Evolutionary conservation across 2,797 vertebrate genomes (phyloP).

Genomic region (Hyperoplus lanceolatus): DNA sequence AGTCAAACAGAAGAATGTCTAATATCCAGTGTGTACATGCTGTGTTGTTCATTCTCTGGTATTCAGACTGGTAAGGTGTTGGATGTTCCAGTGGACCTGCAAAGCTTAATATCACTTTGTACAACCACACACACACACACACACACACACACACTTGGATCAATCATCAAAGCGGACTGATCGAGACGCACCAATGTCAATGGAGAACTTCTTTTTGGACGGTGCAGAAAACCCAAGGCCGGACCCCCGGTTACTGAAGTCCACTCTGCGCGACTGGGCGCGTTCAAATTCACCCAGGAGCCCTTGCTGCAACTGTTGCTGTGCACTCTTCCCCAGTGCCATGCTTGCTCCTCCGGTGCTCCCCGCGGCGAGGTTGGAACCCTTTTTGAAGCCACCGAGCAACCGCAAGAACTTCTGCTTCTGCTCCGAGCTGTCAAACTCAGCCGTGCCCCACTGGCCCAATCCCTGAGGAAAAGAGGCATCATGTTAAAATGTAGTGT

Average conservation of each 20-base stretch:
- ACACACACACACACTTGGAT: not conserved
- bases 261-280: slow-evolving; percentile 86
- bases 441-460: slow-evolving; percentile 93
- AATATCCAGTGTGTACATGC: slow-evolving; percentile 40
- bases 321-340: slow-evolving; percentile 87
- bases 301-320: slow-evolving; percentile 86
- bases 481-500: not conserved
- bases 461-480: slow-evolving; percentile 71
- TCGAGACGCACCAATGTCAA: slow-evolving; percentile 84
- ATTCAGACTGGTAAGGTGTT: not conserved
- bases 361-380: slow-evolving; percentile 41
- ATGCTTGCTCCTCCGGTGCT: slow-evolving; percentile 77
- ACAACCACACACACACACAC: not conserved
- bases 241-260: slow-evolving; percentile 81
- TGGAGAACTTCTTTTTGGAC: slow-evolving; percentile 83
- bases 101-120: not conserved
- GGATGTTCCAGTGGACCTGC: not conserved
- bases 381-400: slow-evolving; percentile 93
- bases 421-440: slow-evolving; percentile 86
- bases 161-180: slow-evolving; percentile 89
- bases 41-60: not conserved
- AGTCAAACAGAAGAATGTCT: not conserved
- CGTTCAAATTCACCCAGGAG: slow-evolving; percentile 91
- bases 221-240: slow-evolving; percentile 89
- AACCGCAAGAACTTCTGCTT: slow-evolving; percentile 94